Percentiles rank a stretch among this genome's conserved stretches.
These are phyloP conservation scores for Trachelus stipa DNA, from an alignment of 2,888 invertebrate genomes.

Conservation along the genomic window DNA sequence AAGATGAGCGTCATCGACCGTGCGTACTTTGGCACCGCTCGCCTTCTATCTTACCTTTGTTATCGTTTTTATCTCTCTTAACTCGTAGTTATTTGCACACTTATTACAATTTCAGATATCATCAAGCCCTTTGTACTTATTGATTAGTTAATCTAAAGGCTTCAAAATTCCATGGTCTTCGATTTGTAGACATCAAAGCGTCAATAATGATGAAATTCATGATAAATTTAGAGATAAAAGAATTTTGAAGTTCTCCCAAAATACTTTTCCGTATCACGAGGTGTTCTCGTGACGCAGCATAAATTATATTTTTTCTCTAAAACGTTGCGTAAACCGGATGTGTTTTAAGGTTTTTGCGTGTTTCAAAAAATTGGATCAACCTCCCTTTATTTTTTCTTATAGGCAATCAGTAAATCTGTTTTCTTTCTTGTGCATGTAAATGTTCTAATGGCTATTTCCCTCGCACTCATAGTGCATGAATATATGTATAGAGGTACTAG, in stretches of 20 bases:
- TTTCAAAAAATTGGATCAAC: background rate
- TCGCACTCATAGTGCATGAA: background rate
- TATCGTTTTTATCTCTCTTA: background rate
- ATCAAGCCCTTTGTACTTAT: background rate
- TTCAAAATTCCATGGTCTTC: background rate
- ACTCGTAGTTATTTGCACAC: background rate
- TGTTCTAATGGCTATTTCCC: background rate
- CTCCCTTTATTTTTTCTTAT: background rate
- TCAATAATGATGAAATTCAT: background rate
- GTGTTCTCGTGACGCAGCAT: background rate
- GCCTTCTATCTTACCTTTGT: background rate
- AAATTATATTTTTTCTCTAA: background rate
- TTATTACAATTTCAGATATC: background rate
- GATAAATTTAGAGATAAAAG: background rate
- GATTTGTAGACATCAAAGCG: background rate
- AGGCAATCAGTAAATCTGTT: background rate
- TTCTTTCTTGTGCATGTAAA: background rate
- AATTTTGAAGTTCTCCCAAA: background rate
- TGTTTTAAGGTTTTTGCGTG: background rate
- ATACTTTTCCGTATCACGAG: background rate
- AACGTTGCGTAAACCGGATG: background rate
- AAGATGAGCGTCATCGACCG: background rate
- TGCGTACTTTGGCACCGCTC: background rate
- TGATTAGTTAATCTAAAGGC: background rate
- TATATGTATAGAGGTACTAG: background rate